Percentiles rank a stretch among this genome's conserved stretches.
Conservation (phyloP, 1,140 invertebrate species). For the Nixonia krombeini region DNA sequence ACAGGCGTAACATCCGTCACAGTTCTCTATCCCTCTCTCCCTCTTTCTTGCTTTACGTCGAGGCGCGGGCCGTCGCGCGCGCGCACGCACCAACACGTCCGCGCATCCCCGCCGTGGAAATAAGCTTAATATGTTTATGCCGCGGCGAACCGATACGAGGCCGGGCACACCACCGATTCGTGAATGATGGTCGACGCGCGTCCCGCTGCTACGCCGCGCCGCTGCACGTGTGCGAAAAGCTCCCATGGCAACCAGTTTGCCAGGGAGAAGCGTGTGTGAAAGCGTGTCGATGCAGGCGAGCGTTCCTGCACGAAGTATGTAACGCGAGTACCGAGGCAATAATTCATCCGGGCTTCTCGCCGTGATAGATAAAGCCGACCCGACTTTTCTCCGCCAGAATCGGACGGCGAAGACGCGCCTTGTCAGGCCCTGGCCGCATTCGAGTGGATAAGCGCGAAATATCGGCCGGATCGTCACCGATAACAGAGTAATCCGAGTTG, state of each 20-base stretch:
- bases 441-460: too few relatives aligned
- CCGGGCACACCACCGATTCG: constrained; percentile 5
- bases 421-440: too few relatives aligned
- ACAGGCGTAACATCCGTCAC: constrained; percentile 20
- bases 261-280: constrained; percentile 19
- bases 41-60: too few relatives aligned
- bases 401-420: neutral
- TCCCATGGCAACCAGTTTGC: constrained; percentile 44
- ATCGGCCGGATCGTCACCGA: too few relatives aligned
- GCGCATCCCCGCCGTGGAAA: constrained; percentile 30
- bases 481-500: too few relatives aligned
- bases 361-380: constrained; percentile 16
- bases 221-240: constrained; percentile 29
- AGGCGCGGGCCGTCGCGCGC: constrained; percentile 1
- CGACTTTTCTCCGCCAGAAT: constrained; percentile 16
- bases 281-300: constrained; percentile 4
- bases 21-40: too few relatives aligned
- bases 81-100: too few relatives aligned
- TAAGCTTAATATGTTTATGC: constrained; percentile 41
- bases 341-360: constrained; percentile 33
- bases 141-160: constrained; percentile 11
- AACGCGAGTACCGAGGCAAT: constrained; percentile 39
- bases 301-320: constrained; percentile 20
- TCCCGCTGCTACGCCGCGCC: too few relatives aligned
- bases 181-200: constrained; percentile 37